Conservation (phyloP, 2,113 vertebrate genomes). For the Connochaetes taurinus region DNA sequence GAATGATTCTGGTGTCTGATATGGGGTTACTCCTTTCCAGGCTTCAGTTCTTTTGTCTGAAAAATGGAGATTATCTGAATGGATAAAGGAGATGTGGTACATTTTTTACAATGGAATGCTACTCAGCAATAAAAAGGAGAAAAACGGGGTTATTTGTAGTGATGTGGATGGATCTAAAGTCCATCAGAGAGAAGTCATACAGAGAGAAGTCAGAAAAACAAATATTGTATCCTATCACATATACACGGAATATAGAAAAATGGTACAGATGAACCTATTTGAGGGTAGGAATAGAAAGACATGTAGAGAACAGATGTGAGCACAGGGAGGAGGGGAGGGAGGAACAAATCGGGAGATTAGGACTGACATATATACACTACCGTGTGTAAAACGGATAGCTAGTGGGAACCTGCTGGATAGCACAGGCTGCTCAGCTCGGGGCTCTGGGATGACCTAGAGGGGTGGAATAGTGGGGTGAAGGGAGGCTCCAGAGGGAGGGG, state of each 20-base stretch:
- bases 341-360: background rate
- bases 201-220: background rate
- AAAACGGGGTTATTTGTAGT: background rate
- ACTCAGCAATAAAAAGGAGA: background rate
- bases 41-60: background rate
- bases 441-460: background rate
- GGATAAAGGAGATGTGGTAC: background rate
- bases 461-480: background rate
- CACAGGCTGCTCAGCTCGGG: background rate
- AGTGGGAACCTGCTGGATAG: background rate
- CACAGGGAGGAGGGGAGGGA: background rate
- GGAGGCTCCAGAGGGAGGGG: background rate
- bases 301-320: background rate
- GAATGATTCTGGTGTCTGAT: background rate
- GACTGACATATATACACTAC: background rate
- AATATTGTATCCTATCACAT: background rate
- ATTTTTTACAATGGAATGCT: background rate
- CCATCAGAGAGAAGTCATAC: no score
- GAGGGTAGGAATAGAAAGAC: background rate
- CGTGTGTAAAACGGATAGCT: accelerated
- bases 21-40: background rate
- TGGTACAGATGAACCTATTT: background rate
- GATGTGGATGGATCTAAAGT: background rate
- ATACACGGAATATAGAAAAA: background rate
- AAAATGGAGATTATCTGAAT: background rate